Evolutionary conservation across 1,140 invertebrate genomes (phyloP).

Genomic region (Nymphalis io): DNA sequence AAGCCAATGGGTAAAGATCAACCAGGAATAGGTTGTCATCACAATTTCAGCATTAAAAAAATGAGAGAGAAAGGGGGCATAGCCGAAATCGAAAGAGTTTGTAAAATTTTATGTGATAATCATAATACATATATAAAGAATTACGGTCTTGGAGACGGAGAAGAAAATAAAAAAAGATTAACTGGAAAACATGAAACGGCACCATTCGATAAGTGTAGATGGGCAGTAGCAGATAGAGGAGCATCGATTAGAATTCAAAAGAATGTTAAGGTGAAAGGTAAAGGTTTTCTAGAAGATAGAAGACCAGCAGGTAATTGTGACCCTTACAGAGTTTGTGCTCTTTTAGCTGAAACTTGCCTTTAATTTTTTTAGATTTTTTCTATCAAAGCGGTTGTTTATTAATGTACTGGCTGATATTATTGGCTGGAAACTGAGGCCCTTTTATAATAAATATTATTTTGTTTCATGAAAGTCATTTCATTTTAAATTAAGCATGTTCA

Average conservation of each 20-base stretch:
- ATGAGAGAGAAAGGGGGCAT: slow-evolving; percentile 92
- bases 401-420: slow-evolving; percentile 24
- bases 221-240: slow-evolving; percentile 88
- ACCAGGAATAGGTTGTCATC: slow-evolving; percentile 96
- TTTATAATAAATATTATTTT: slow-evolving; percentile 3
- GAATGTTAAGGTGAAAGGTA: slow-evolving; percentile 88
- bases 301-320: slow-evolving; percentile 96
- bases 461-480: slow-evolving; percentile 21
- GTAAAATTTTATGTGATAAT: slow-evolving; percentile 89
- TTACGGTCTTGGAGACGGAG: slow-evolving; percentile 91
- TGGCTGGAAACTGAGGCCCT: slow-evolving; percentile 16
- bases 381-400: neutral
- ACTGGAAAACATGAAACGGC: slow-evolving; percentile 93
- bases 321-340: slow-evolving; percentile 90
- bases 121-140: slow-evolving; percentile 92
- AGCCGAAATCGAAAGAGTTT: slow-evolving; percentile 86
- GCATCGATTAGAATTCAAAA: slow-evolving; percentile 91
- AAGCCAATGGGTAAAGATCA: slow-evolving; percentile 95
- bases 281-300: slow-evolving; percentile 96
- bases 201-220: slow-evolving; percentile 89
- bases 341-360: slow-evolving; percentile 81
- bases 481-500: slow-evolving; percentile 34
- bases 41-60: slow-evolving; percentile 94
- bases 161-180: slow-evolving; percentile 91
- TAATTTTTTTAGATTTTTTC: slow-evolving; percentile 15